phyloP scores from a whole-genome alignment of 92 coral and sea anemone species.

The Palythoa grandis region DNA sequence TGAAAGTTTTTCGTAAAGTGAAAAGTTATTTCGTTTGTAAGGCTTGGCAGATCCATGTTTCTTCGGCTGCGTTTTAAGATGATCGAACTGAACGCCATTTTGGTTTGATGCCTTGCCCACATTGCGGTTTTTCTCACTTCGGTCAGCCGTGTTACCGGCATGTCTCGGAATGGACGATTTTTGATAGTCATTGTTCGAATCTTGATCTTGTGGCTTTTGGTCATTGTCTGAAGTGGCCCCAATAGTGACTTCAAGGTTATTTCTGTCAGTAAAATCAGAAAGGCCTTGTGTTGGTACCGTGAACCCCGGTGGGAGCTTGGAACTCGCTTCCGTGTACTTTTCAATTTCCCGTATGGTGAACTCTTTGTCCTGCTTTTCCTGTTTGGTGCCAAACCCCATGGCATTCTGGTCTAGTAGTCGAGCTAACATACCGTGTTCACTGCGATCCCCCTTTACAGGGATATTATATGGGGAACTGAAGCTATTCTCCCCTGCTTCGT shows the following conservation, averaged over 20 bases:
- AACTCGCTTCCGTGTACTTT: constrained; percentile 26
- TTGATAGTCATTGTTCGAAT: neutral
- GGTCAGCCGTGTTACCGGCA: neutral
- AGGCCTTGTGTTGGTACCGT: neutral
- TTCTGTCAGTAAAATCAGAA: constrained; percentile 6
- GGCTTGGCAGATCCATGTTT: constrained; percentile 12
- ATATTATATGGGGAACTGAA: constrained; percentile 1
- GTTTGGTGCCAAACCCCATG: constrained; percentile 26
- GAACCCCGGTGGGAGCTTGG: constrained; percentile 30
- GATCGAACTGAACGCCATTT: neutral
- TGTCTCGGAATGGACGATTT: constrained; percentile 27
- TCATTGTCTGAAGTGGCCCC: constrained; percentile 8
- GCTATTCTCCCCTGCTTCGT: neutral
- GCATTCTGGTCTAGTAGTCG: constrained; percentile 28
- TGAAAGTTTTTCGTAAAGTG: constrained; percentile 12
- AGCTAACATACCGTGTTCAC: constrained; percentile 33
- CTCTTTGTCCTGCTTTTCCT: constrained; percentile 32
- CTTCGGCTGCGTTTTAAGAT: neutral
- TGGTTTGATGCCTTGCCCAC: neutral
- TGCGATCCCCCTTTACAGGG: neutral
- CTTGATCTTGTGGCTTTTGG: neutral
- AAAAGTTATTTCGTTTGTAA: neutral
- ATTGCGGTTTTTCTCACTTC: neutral
- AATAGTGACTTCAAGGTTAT: constrained; percentile 24
- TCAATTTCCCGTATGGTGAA: constrained; percentile 19